Base-by-base conservation (phyloP, 2,113 vertebrate species). In the Chloebia gouldiae region DNA sequence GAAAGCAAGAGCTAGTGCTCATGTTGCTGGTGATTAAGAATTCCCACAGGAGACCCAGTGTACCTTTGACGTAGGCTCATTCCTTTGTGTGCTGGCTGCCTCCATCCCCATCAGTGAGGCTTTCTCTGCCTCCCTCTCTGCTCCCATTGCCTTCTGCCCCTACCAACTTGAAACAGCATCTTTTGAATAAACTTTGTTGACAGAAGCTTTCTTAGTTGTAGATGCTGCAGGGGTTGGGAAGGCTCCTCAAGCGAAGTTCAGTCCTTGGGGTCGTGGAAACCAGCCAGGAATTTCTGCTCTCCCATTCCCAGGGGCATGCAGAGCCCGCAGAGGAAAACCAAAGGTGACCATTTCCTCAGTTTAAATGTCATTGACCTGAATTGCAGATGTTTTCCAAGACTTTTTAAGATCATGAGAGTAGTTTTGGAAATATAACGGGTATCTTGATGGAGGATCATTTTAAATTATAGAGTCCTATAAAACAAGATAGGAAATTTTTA, bases 241-340 rank as follows among this genome's bases (percentile, higher is more conserved):
- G 90, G 69, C 61, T 95, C 82, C 77, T 90, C 82, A 88, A 78
- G 88, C 64, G 90, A 86, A 86, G 88, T 88, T 93, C 69, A 78
- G 86, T 90, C 76, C 69, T 84, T 88, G 61, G 57, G 93, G 93
- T 95, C 90, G n/a, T 95, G 96, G 96, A 97, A 95, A 86, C 60
- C 65, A 95, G 86, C 93, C 94, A 96, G 93, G 92, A 97, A 95
- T 92, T 90, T 96, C 65, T 95, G 90, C 13, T 96, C 72, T 97
- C 90, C 72, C 92, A 81, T 94, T 93, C 95, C 95, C 95, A 97
- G 53, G 69, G 88, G 92, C 51, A 90, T 25, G 57, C 78, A 51
- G 72, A 94, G 45, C 80, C 72, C 39, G 0, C 69, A 95, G 85
- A 94, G 69, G 31, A 93, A 70, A 95, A 96, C 49, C 65, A 82